Percentiles rank a stretch among this genome's conserved stretches.
Conservation (phyloP, 2,797 vertebrate genomes). For the Potorous gilbertii region DNA sequence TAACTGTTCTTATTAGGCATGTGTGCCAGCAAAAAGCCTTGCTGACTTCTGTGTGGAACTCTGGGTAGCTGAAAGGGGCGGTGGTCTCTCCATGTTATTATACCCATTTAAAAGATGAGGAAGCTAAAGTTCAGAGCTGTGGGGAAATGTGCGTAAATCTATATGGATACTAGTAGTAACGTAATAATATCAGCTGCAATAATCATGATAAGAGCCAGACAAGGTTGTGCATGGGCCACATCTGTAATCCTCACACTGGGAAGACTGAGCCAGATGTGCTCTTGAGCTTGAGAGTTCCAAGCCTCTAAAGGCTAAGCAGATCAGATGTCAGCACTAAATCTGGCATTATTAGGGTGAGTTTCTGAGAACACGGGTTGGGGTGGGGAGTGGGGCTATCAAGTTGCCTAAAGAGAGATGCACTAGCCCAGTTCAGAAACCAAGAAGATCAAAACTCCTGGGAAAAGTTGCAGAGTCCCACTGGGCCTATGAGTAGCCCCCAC, state of each 20-base stretch:
- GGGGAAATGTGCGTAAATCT: background rate
- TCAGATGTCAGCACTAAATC: background rate
- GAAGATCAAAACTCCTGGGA: too few relatives aligned
- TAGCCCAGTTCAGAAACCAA: too few relatives aligned
- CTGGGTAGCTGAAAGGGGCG: background rate
- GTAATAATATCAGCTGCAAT: background rate
- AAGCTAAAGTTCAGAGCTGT: background rate
- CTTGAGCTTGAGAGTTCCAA: background rate
- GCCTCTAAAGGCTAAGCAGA: conserved; percentile 6
- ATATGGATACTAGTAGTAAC: background rate
- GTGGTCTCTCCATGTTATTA: background rate
- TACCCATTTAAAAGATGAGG: background rate
- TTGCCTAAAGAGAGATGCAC: too few relatives aligned
- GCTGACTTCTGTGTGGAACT: background rate
- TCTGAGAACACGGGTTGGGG: background rate
- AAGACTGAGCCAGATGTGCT: background rate
- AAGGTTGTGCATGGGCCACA: background rate
- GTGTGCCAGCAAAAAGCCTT: background rate
- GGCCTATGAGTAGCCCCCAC: too few relatives aligned
- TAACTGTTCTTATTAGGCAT: background rate
- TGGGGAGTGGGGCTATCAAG: background rate
- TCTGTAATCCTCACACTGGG: background rate
- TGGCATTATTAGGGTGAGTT: background rate
- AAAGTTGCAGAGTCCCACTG: too few relatives aligned
- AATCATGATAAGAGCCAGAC: background rate